Base-by-base conservation (phyloP, 2,113 vertebrate species). In the Syrrhaptes paradoxus region DNA sequence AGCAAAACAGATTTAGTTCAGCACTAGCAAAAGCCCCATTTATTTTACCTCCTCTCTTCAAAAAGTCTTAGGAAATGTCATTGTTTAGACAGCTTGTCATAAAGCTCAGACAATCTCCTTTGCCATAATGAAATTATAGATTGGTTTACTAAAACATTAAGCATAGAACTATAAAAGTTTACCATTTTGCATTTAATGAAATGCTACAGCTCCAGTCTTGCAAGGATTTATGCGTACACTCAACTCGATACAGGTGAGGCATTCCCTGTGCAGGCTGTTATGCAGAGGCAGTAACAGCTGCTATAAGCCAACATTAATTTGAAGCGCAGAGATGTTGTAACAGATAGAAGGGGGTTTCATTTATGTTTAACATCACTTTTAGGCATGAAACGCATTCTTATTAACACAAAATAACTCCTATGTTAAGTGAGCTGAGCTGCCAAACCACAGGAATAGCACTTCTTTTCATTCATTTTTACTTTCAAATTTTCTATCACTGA, bases 91-190 rank as follows among this genome's bases (percentile, higher is more conserved):
- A 78, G 12, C 18, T 89, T 78, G 81, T 31, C 65, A 84, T 85
- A 81, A 89, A 89, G 43, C 34, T 91, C 73, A 73, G 19, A 76
- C 45, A 81, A 78, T 81, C 89, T 89, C 34, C 81, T 14, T 26
- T 67, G 21, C 48, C 80, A 77, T 92, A 77, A 89, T 77, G 54
- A 88, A 94, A 73, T 88, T 89, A 77, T 14, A 89, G 67, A 90
- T 66, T 73, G 59, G 63, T 86, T 94, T 94, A 92, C 78, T 92
- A 89, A 94, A 93, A 62, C 51, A 81, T 28, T 89, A 89, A 78
- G 48, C 25, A 3, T 24, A 89, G 41, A 93, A 85, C 48, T 61
- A 73, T 52, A 95, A 76, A 92, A 57, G 43, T 91, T 92, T 41
- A 72, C 70, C 61, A 72, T 74, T 87, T 72, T 85, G 65, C 61